Percentiles rank a stretch among this genome's conserved stretches.
Conservation (phyloP, 2,888 invertebrate species). For the Laothoe populi region DNA sequence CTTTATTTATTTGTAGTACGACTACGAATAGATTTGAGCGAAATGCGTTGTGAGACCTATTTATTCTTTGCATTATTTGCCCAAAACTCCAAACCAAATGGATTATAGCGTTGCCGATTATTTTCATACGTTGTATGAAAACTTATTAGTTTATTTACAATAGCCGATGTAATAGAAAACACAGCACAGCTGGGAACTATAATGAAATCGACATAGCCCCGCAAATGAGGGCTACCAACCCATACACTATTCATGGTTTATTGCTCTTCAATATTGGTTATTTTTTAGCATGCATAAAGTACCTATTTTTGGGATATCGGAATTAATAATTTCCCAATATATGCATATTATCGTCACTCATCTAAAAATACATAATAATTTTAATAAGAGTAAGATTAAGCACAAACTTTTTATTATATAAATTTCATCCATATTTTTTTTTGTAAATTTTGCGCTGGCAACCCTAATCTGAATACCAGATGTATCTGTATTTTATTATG, state of each 20-base stretch:
- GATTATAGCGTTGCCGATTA: background rate
- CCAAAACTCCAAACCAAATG: background rate
- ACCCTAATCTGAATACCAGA: background rate
- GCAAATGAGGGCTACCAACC: background rate
- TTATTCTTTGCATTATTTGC: background rate
- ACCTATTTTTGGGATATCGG: no score
- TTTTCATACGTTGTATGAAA: background rate
- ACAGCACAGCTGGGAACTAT: constrained; percentile 12
- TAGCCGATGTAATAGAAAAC: constrained; percentile 4
- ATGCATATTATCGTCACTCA: no score
- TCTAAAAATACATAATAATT: no score
- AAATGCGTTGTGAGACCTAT: background rate
- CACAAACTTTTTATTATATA: background rate
- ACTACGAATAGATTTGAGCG: no score
- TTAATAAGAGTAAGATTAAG: no score
- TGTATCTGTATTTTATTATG: background rate
- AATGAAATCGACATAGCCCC: constrained; percentile 2
- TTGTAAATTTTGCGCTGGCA: background rate
- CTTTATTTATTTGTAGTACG: no score
- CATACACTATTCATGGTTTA: background rate
- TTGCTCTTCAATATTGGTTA: background rate
- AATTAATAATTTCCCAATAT: no score
- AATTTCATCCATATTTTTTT: background rate
- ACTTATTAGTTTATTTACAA: constrained; percentile 12
- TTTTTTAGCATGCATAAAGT: no score